These are phyloP conservation scores for Pseudorectes ferrugineus DNA, from an alignment of 2,113 vertebrate genomes.

Conservation along the genomic window DNA sequence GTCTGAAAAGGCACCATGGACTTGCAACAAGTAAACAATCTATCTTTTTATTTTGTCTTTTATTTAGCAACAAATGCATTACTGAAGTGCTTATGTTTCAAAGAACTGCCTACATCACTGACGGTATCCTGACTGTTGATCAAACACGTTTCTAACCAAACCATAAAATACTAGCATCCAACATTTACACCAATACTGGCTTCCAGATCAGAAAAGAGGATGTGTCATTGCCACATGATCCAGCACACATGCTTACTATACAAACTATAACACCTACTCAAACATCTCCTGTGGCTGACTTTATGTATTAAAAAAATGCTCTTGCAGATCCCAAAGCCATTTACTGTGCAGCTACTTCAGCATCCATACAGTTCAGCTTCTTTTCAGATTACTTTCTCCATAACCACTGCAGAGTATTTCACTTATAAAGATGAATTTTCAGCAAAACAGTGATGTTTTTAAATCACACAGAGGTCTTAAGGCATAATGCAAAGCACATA, in stretches of 20 bases:
- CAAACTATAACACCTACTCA: conserved; percentile 3
- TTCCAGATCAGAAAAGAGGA: background rate
- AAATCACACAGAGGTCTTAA: background rate
- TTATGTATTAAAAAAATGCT: background rate
- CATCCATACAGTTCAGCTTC: background rate
- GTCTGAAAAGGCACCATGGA: background rate
- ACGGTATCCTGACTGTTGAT: background rate
- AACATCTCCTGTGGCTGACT: background rate
- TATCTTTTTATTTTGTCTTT: background rate
- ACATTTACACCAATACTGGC: background rate
- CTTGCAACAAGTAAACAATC: background rate
- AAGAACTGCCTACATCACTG: background rate
- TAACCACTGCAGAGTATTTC: background rate
- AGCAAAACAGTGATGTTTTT: background rate
- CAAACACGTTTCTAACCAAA: background rate
- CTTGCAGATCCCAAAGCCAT: background rate
- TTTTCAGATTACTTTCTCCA: background rate
- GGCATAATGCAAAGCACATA: background rate
- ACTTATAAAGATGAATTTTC: background rate
- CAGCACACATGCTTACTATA: background rate
- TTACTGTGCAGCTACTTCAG: background rate
- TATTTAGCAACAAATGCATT: background rate
- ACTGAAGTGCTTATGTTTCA: background rate
- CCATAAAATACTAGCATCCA: background rate
- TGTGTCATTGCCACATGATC: conserved; percentile 33